Conservation (phyloP, 2,888 invertebrate genomes). For the Sinodicranocentrus sp. region DNA sequence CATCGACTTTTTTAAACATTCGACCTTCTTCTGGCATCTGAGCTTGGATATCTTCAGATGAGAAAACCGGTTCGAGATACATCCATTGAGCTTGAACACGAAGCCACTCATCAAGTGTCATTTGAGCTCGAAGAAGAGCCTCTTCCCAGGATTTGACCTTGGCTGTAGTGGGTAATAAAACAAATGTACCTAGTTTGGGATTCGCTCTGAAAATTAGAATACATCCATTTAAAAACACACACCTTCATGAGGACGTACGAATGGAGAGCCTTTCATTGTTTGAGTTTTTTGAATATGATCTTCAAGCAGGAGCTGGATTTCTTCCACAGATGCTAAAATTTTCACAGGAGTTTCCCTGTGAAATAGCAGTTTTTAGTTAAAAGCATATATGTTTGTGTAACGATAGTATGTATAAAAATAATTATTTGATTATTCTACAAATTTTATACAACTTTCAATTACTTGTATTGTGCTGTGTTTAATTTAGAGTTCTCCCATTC, state of each 20-base stretch:
- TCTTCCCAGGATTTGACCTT: constrained; percentile 89
- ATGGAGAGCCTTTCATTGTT: constrained; percentile 88
- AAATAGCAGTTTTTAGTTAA: not conserved
- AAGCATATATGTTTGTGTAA: too few species aligned
- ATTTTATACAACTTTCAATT: not conserved
- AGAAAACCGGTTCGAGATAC: constrained; percentile 95
- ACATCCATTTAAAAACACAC: constrained; percentile 88
- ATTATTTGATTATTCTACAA: too few species aligned
- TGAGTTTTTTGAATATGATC: constrained; percentile 86
- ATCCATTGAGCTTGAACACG: constrained; percentile 95
- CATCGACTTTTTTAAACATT: constrained; percentile 91
- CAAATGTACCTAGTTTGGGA: too few species aligned
- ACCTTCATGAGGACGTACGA: constrained; percentile 88
- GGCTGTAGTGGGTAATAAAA: constrained; percentile 91
- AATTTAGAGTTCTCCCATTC: constrained; percentile 90
- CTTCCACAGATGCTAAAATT: constrained; percentile 87
- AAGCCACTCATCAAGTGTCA: constrained; percentile 94
- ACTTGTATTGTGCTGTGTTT: constrained; percentile 81
- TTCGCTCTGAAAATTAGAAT: too few species aligned
- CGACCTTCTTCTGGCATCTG: constrained; percentile 94
- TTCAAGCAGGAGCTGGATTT: constrained; percentile 89
- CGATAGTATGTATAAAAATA: too few species aligned
- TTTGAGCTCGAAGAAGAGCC: constrained; percentile 85
- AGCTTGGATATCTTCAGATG: constrained; percentile 95
- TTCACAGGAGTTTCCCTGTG: constrained; percentile 86